phyloP scores from a whole-genome alignment of 2,797 vertebrate genomes.

The Phoeniculus purpureus region DNA sequence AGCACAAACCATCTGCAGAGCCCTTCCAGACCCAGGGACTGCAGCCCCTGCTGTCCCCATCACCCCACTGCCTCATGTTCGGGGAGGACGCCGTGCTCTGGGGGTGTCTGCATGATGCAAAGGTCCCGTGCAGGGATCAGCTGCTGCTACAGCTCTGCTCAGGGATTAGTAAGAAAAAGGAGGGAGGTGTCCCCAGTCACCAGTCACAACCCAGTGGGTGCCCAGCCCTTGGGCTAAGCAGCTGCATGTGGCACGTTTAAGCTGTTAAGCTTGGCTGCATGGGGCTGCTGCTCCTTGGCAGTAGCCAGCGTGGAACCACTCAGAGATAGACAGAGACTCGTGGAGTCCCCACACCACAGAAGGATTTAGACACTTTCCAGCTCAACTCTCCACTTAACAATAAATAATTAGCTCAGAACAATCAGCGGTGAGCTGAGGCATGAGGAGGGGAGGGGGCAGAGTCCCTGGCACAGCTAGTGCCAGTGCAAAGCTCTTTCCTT shows the following conservation, averaged over 20 bases:
- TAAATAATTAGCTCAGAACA: slow-evolving; percentile 17
- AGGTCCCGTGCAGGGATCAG: background rate
- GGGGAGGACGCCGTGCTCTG: background rate
- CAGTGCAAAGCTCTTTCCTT: background rate
- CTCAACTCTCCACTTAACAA: background rate
- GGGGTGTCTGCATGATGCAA: background rate
- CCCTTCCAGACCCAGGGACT: background rate
- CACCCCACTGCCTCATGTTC: accelerated
- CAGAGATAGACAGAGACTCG: background rate
- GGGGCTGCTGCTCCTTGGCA: background rate
- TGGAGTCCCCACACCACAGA: background rate
- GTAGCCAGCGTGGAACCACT: background rate
- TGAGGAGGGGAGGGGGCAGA: background rate
- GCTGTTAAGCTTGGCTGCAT: slow-evolving; percentile 29
- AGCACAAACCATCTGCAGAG: background rate
- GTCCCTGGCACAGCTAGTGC: background rate
- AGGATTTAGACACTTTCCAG: background rate
- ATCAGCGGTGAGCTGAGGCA: background rate
- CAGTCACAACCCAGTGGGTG: background rate
- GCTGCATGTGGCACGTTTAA: background rate
- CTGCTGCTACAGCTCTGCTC: background rate
- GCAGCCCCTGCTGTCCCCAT: background rate
- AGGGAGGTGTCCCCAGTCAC: background rate
- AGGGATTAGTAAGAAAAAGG: background rate
- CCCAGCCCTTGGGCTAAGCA: slow-evolving; percentile 13